These are phyloP conservation scores for Aethina tumida DNA, from an alignment of 1,140 invertebrate species.

Conservation along the genomic window DNA sequence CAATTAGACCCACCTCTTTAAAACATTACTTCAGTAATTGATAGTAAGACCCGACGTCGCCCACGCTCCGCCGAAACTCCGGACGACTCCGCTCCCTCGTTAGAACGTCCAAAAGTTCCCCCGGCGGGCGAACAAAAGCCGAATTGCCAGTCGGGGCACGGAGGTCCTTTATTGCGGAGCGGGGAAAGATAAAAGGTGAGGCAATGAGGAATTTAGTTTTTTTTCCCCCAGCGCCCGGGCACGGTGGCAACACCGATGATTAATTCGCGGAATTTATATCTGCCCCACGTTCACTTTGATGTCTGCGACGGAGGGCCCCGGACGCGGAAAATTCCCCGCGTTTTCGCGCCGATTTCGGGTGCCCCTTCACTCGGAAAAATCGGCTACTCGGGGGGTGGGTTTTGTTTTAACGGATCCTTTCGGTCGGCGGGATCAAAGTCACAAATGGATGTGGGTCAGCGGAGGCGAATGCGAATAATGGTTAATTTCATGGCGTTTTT, in stretches of 20 bases:
- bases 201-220: slow-evolving; percentile 9
- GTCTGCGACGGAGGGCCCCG: slow-evolving; percentile 1
- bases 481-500: too few relatives aligned
- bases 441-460: slow-evolving; percentile 2
- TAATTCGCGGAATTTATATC: slow-evolving; percentile 10
- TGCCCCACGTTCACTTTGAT: slow-evolving; percentile 8
- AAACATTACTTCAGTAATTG: too few relatives aligned
- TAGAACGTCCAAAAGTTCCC: too few relatives aligned
- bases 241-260: slow-evolving; percentile 8
- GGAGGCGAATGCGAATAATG: too few relatives aligned
- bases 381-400: too few relatives aligned
- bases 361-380: slow-evolving; percentile 5
- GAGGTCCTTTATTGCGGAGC: slow-evolving; percentile 8
- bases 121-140: too few relatives aligned
- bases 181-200: slow-evolving; percentile 10
- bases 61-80: too few relatives aligned
- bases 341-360: slow-evolving; percentile 5
- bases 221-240: slow-evolving; percentile 4
- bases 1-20: too few relatives aligned
- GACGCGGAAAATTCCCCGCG: slow-evolving; percentile 4
- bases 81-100: too few relatives aligned
- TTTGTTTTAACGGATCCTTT: slow-evolving; percentile 6
- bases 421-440: background rate
- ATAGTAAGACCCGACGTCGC: too few relatives aligned
- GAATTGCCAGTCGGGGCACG: slow-evolving; percentile 10